Conservation (phyloP, 2,113 vertebrate genomes). For the Jaculus jaculus region DNA sequence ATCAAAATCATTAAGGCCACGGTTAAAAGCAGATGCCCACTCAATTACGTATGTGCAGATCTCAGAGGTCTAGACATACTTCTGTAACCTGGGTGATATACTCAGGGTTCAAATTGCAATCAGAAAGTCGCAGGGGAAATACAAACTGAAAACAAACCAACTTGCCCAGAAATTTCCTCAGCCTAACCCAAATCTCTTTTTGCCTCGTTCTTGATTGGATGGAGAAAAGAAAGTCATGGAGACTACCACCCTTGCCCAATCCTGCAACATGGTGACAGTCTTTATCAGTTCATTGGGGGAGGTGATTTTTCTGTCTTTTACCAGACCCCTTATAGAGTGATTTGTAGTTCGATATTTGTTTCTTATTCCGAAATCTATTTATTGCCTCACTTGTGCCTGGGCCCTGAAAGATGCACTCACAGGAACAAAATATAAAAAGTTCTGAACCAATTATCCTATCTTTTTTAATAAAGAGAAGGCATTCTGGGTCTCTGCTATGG, state of each 20-base stretch:
- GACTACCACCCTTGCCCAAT: background rate
- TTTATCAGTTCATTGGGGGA: background rate
- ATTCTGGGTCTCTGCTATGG: background rate
- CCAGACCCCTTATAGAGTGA: background rate
- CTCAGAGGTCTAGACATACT: background rate
- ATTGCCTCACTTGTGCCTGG: background rate
- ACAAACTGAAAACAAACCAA: background rate
- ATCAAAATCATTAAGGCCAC: background rate
- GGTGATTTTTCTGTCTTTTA: background rate
- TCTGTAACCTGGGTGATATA: background rate
- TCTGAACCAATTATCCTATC: constrained; percentile 1
- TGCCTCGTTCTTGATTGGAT: background rate
- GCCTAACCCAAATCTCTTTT: background rate
- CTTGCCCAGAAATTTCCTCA: background rate
- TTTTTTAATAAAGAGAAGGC: background rate
- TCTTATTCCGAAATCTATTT: background rate
- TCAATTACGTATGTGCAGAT: no score
- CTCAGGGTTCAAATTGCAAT: background rate
- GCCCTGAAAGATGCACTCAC: background rate
- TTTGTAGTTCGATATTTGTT: background rate
- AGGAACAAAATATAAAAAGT: background rate
- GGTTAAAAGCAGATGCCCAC: background rate
- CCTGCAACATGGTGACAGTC: background rate
- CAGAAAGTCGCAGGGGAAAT: background rate
- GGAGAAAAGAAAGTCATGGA: background rate